Evolutionary conservation across 2,888 invertebrate species (phyloP), one percentile per base, ranked within the genome.

Genomic region (Scotopteryx bipunctaria): DNA sequence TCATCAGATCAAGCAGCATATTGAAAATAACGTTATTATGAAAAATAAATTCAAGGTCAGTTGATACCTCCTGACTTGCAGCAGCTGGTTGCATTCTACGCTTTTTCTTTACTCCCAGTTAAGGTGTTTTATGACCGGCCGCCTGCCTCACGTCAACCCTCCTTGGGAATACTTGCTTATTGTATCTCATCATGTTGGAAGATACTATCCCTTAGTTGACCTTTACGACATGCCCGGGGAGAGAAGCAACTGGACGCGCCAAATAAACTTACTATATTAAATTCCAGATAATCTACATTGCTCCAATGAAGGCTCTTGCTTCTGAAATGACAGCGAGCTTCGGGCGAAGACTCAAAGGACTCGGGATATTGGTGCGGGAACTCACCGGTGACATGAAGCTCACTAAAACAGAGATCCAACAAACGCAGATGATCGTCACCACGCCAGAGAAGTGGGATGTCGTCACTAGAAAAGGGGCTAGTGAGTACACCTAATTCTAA

Each of bases 361-460:
- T 96, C 0, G 98, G 98, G 3, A 94, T 99, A 16, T 75, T 88
- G 0, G 99, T 99, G 0, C 92, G 95, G 43, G 99, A 99, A 81
- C 86, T 99, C 61, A 99, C 99, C 0, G 99, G 99, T 0, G 99
- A 99, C 78, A 99, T 99, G 97, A 98, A 98, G 68, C 88, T 99
- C 11, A 97, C 98, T 0, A 98, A 98, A 81, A 91, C 93, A 2
- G 99, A 99, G 84, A 97, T 99, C 53, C 93, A 95, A 35, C 95
- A 97, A 72, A 99, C 99, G 0, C 99, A 99, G 86, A 98, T 99
- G 95, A 92, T 99, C 36, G 97, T 99, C 1, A 98, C 99, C 1
- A 99, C 99, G 0, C 99, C 99, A 0, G 99, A 99, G 85, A 99
- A 99, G 74, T 99, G 99, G 99, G 99, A 99, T 80, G 98, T 99